phyloP scores from a whole-genome alignment of 2,888 invertebrate genomes.

The Villa cingulata region DNA sequence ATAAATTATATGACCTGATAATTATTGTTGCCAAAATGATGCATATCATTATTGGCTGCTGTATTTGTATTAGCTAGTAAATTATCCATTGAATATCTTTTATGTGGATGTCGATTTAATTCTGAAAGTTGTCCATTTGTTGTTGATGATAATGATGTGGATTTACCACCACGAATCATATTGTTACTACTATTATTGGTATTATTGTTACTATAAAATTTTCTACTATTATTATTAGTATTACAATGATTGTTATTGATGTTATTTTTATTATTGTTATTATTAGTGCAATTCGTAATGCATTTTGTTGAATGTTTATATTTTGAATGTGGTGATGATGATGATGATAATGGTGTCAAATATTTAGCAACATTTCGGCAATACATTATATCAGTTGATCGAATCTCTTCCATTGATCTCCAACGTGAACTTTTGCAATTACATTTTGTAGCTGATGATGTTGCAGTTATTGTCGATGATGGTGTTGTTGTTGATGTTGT shows the following conservation, averaged over 20 bases:
- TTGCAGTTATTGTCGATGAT: neutral
- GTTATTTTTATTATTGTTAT: too few relatives aligned
- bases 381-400: neutral
- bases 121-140: neutral
- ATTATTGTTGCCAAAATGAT: neutral
- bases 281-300: too few relatives aligned
- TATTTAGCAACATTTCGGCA: neutral
- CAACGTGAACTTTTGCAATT: neutral
- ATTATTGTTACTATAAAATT: neutral
- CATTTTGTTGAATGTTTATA: too few relatives aligned
- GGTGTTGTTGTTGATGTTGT: neutral
- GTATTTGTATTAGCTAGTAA: neutral
- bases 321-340: neutral
- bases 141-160: too few relatives aligned
- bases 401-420: neutral
- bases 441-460: too few relatives aligned
- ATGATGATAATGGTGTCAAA: neutral
- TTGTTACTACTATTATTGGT: neutral
- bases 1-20: too few relatives aligned
- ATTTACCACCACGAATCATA: neutral
- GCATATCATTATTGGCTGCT: neutral
- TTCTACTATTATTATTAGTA: neutral
- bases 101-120: slow-evolving; percentile 1
- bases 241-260: neutral
- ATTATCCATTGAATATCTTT: slow-evolving; percentile 4